These are phyloP conservation scores for Scrobipalpa atriplicella DNA, from an alignment of 2,888 invertebrate species.

Conservation along the genomic window DNA sequence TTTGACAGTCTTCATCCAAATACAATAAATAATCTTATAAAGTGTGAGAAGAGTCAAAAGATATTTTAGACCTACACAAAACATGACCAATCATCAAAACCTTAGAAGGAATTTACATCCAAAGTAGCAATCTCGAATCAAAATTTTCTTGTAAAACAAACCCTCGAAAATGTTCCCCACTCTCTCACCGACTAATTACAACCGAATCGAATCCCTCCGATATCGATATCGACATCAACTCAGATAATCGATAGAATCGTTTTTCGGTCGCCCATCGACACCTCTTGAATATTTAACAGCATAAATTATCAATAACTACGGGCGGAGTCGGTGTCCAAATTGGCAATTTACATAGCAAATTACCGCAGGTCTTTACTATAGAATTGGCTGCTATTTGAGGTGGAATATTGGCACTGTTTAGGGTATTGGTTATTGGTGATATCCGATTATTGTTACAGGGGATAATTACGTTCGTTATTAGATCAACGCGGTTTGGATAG, in stretches of 20 bases:
- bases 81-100: too few relatives aligned
- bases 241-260: constrained; percentile 24
- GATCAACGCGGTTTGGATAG: not conserved
- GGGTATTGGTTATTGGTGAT: constrained; percentile 4
- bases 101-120: too few relatives aligned
- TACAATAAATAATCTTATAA: too few relatives aligned
- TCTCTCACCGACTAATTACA: constrained; percentile 17
- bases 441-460: not conserved
- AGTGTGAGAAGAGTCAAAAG: too few relatives aligned
- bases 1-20: too few relatives aligned
- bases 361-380: constrained; percentile 47
- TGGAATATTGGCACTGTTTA: constrained; percentile 22
- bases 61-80: too few relatives aligned
- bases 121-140: not conserved
- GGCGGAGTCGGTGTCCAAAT: constrained; percentile 44
- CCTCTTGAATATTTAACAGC: constrained; percentile 45
- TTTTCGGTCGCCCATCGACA: constrained; percentile 25
- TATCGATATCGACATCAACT: constrained; percentile 17
- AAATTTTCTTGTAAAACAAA: not conserved
- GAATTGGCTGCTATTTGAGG: constrained; percentile 39
- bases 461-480: not conserved
- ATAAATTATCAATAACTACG: constrained; percentile 39
- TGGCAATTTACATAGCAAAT: constrained; percentile 69
- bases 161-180: not conserved
- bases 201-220: constrained; percentile 9